Evolutionary conservation across 2,113 vertebrate species (phyloP).

Genomic region (Larimichthys polyactis): DNA sequence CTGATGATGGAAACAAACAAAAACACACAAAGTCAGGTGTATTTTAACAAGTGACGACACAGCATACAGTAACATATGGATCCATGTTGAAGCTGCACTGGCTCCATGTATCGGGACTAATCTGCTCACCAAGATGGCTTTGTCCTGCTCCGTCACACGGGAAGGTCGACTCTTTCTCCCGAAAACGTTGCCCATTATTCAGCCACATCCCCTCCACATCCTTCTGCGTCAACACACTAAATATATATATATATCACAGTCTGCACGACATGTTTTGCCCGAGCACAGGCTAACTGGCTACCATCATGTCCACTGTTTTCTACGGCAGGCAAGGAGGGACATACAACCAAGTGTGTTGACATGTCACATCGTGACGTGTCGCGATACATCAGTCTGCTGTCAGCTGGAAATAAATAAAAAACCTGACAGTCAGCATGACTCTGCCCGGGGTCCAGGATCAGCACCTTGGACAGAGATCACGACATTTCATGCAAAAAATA

Average conservation of each 20-base stretch:
- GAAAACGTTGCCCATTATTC: slow-evolving; percentile 93
- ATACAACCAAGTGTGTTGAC: background rate
- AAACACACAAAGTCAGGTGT: background rate
- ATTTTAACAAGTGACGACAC: no score
- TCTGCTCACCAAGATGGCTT: slow-evolving; percentile 89
- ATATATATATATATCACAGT: background rate
- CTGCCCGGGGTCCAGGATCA: slow-evolving; percentile 10
- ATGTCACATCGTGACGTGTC: background rate
- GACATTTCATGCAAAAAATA: background rate
- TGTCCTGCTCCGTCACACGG: slow-evolving; percentile 93
- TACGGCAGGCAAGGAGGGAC: slow-evolving; percentile 66
- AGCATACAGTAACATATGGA: background rate
- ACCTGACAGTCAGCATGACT: background rate
- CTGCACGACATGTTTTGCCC: slow-evolving; percentile 22
- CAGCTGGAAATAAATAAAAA: background rate
- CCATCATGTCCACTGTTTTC: slow-evolving; percentile 37
- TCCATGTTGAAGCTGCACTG: background rate
- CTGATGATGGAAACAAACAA: slow-evolving; percentile 73
- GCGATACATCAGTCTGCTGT: no score
- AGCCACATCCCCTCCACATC: slow-evolving; percentile 78
- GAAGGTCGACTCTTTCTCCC: slow-evolving; percentile 90
- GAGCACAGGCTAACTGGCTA: slow-evolving; percentile 44
- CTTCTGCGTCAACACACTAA: slow-evolving; percentile 33
- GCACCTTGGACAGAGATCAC: slow-evolving; percentile 47
- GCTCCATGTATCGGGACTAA: slow-evolving; percentile 20